Evolutionary conservation across 2,797 vertebrate genomes (phyloP), one percentile per base, ranked within the genome.

Genomic region (Etheostoma perlongum): DNA sequence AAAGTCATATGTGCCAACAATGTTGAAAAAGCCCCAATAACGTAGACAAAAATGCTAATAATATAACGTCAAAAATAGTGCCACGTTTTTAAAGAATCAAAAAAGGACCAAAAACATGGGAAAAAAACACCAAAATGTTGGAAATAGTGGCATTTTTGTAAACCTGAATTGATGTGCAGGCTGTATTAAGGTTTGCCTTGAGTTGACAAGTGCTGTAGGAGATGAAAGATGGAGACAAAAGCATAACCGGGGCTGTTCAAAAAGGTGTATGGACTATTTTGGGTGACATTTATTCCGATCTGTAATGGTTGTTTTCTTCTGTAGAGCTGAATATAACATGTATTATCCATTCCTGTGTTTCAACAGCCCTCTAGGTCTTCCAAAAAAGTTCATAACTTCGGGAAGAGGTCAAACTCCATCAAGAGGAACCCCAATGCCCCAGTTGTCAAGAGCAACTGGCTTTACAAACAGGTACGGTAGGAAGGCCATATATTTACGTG

Each of bases 361-460:
- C n/a, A 19, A 61, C 72, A 93, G 98, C 96, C 96, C 4, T 99
- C 98, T 2, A 95, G 98, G 67, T 91, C 97, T 74, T 98, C 96
- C 77, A 98, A 98, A 91, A 99, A 99, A 90, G 80, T 99, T 79
- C 98, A 99, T 91, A 99, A 99, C 93, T 99, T 99, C 82, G 98
- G 98, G 6, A 99, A 99, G 91, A 95, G 98, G 71, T 99, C 98
- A 4, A 99, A 99, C 92, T 99, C 98, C 68, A 99, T 99, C 85
- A 98, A 96, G 92, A 96, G 98, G 78, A 99, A 98, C 81, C 96
- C 96, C 0, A 97, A 97, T 23, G 97, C 97, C 3, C 97, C 97
- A 0, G 97, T 97, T 76, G 89, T 97, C 47, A 97, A 95, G 83
- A 95, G 96, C 74, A 96, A 92, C 85, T 99, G 98, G 98, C 97